These are phyloP conservation scores for Cephalopachus bancanus DNA, from an alignment of 2,797 vertebrate species.

Conservation along the genomic window DNA sequence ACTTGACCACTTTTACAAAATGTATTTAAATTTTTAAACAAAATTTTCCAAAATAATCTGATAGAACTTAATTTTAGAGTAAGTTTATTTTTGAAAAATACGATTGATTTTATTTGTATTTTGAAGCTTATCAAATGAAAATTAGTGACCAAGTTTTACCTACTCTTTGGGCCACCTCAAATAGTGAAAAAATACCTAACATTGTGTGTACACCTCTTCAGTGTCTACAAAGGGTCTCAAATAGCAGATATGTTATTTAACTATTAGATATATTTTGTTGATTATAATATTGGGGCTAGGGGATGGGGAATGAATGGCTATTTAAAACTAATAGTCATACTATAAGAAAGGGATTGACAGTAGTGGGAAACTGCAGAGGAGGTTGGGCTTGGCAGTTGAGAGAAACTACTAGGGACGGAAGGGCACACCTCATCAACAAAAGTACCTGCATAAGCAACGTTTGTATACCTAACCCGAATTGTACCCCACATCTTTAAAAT, in stretches of 20 bases:
- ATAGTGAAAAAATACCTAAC: not conserved
- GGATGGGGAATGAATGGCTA: not conserved
- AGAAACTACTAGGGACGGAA: too few relatives aligned
- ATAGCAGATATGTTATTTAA: not conserved
- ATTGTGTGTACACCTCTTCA: accelerated
- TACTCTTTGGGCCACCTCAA: not conserved
- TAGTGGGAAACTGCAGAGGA: too few relatives aligned
- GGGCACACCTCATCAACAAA: too few relatives aligned
- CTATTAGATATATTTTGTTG: not conserved
- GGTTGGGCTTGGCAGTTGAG: too few relatives aligned
- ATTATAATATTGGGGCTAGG: not conserved
- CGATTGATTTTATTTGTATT: not conserved
- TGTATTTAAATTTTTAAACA: not conserved
- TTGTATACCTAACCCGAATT: too few relatives aligned
- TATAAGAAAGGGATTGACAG: too few relatives aligned
- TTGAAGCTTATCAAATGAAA: not conserved
- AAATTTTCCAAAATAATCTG: not conserved
- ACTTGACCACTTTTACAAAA: not conserved
- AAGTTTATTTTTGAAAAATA: not conserved
- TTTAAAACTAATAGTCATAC: too few relatives aligned
- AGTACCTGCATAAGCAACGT: too few relatives aligned
- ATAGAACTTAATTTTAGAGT: not conserved
- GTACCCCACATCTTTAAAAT: too few relatives aligned
- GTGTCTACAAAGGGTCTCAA: not conserved
- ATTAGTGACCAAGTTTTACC: not conserved